These are phyloP conservation scores for Phalacrocorax aristotelis DNA, from an alignment of 2,113 vertebrate species.

Conservation along the genomic window DNA sequence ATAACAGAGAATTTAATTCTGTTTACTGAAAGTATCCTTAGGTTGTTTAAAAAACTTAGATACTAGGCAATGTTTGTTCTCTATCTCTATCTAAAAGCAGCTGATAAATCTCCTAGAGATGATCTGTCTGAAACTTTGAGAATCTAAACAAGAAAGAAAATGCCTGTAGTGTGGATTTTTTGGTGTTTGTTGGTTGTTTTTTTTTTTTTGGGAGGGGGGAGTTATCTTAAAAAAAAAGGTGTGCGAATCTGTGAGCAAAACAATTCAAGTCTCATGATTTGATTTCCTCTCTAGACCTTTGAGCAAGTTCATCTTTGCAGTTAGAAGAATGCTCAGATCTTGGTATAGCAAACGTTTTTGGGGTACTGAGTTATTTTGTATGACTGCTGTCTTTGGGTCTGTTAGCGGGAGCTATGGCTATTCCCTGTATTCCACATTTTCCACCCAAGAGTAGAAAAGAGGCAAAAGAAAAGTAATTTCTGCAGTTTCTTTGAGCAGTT, in stretches of 20 bases:
- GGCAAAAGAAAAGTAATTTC: not conserved
- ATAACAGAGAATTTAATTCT: not conserved
- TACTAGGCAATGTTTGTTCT: not conserved
- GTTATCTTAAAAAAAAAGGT: not conserved
- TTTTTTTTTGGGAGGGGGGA: not conserved
- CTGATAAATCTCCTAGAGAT: not conserved
- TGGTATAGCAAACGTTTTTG: not conserved
- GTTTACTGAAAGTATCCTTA: not conserved
- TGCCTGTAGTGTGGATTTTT: no score
- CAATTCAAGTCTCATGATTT: not conserved
- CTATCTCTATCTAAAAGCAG: not conserved
- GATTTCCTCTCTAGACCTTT: not conserved
- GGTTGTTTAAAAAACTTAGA: not conserved
- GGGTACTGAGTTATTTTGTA: not conserved
- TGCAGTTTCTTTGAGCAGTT: not conserved
- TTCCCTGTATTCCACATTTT: not conserved
- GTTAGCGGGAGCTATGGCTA: not conserved
- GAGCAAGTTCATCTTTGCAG: not conserved
- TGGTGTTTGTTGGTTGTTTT: not conserved
- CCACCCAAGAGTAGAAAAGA: not conserved
- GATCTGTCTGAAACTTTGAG: not conserved
- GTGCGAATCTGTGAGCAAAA: not conserved
- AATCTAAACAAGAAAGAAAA: not conserved
- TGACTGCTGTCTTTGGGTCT: not conserved
- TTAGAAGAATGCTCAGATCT: not conserved